A percentile compares a stretch with the other conserved stretches of the same genome.
These are phyloP conservation scores for Danio jaintianensis DNA, from an alignment of 2,797 vertebrate species.

Conservation along the genomic window DNA sequence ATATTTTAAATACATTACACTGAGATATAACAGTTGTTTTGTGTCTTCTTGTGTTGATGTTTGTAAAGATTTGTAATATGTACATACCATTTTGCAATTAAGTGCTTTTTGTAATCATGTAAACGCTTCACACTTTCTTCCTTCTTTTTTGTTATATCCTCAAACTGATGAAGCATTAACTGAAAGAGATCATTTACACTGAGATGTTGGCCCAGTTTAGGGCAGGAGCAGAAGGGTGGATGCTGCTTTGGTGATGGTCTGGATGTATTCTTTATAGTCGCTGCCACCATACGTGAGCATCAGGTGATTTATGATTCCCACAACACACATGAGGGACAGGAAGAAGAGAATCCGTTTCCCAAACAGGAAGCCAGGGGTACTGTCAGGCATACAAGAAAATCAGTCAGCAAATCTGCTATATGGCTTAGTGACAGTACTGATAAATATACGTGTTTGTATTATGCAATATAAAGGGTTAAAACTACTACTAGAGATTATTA, in stretches of 20 bases:
- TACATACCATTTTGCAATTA: slow-evolving; percentile 14
- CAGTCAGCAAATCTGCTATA: background rate
- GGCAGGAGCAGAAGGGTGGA: slow-evolving; percentile 91
- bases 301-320: slow-evolving; percentile 90
- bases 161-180: slow-evolving; percentile 13
- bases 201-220: slow-evolving; percentile 55
- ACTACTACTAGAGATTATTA: no score
- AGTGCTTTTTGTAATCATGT: slow-evolving; percentile 3
- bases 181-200: background rate
- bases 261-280: slow-evolving; percentile 87
- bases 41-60: background rate
- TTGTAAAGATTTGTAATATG: slow-evolving; percentile 6
- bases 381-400: slow-evolving; percentile 61
- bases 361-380: slow-evolving; percentile 93
- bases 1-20: background rate
- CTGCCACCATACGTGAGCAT: slow-evolving; percentile 78
- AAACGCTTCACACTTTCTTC: background rate
- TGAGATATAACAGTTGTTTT: background rate
- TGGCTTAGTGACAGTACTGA: background rate
- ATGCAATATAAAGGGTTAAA: background rate
- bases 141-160: background rate
- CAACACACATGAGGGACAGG: slow-evolving; percentile 88
- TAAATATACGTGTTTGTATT: background rate
- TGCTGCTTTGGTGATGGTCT: slow-evolving; percentile 83
- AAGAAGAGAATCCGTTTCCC: slow-evolving; percentile 92